These are phyloP conservation scores for Telmatochromis sp. DNA, from an alignment of 2,113 vertebrate genomes.

Conservation along the genomic window DNA sequence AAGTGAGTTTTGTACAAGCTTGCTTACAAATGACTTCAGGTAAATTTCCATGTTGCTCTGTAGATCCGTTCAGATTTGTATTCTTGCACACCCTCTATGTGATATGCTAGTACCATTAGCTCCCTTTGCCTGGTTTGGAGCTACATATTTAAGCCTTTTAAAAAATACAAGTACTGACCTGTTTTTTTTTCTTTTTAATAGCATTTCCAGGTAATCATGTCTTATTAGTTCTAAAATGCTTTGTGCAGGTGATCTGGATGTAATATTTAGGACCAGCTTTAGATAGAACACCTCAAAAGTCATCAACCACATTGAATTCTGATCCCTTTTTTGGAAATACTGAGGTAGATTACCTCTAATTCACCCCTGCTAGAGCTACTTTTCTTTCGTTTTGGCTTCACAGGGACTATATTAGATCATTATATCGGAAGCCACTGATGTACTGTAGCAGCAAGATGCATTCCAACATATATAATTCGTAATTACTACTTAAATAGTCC, in stretches of 20 bases:
- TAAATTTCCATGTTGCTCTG: not conserved
- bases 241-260: not conserved
- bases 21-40: not conserved
- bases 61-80: not conserved
- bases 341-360: not conserved
- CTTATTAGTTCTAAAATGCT: not conserved
- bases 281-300: not conserved
- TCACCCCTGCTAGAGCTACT: not conserved
- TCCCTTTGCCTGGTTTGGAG: not conserved
- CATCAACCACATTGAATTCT: not conserved
- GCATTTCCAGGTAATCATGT: not conserved
- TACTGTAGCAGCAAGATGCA: constrained; percentile 45
- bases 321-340: not conserved
- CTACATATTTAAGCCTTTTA: not conserved
- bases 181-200: not conserved
- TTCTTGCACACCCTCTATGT: not conserved
- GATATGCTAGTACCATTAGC: not conserved
- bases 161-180: not conserved
- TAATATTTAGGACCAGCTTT: not conserved
- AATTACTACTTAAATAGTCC: not conserved
- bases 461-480: constrained; percentile 33
- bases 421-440: not conserved
- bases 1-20: not conserved
- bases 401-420: not conserved
- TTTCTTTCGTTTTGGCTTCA: not conserved